These are phyloP conservation scores for Trichogramma dendrolimi DNA, from an alignment of 2,888 invertebrate species.

Conservation along the genomic window DNA sequence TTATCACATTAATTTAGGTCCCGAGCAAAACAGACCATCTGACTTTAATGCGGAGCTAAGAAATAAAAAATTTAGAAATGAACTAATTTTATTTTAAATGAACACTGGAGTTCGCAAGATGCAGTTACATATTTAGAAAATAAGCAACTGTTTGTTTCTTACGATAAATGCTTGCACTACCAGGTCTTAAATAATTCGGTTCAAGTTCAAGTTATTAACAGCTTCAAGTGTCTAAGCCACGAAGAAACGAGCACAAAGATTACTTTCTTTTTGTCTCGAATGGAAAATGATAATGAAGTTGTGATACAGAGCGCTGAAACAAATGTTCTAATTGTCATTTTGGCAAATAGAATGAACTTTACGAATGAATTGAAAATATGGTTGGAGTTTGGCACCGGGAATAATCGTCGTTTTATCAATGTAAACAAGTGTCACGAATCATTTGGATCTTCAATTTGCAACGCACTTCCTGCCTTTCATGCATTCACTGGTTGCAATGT, in stretches of 20 bases:
- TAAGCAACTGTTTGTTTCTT: constrained; percentile 11
- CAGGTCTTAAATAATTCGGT: constrained; percentile 1
- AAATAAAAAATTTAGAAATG: constrained; percentile 7
- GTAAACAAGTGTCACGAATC: constrained; percentile 21
- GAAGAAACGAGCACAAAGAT: constrained; percentile 35
- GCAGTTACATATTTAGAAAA: constrained; percentile 5
- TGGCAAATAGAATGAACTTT: constrained; percentile 26
- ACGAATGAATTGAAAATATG: constrained; percentile 11
- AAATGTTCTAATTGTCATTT: constrained; percentile 23
- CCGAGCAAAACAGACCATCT: constrained; percentile 8
- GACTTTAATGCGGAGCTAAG: constrained; percentile 2
- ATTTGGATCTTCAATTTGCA: constrained; percentile 15
- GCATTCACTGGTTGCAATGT: constrained; percentile 30
- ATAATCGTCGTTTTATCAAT: constrained; percentile 22
- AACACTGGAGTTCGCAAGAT: constrained; percentile 3
- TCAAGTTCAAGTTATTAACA: constrained; percentile 8
- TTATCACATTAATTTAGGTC: no score
- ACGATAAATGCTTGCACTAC: constrained; percentile 4
- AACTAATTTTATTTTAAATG: constrained; percentile 3
- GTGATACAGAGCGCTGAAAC: constrained; percentile 22
- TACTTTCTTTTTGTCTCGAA: constrained; percentile 26
- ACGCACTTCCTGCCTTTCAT: constrained; percentile 26
- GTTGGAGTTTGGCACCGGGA: constrained; percentile 24
- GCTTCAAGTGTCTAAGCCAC: constrained; percentile 23
- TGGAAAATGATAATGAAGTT: constrained; percentile 20